These are phyloP conservation scores for Apamea monoglypha DNA, from an alignment of 2,888 invertebrate species.

Conservation along the genomic window DNA sequence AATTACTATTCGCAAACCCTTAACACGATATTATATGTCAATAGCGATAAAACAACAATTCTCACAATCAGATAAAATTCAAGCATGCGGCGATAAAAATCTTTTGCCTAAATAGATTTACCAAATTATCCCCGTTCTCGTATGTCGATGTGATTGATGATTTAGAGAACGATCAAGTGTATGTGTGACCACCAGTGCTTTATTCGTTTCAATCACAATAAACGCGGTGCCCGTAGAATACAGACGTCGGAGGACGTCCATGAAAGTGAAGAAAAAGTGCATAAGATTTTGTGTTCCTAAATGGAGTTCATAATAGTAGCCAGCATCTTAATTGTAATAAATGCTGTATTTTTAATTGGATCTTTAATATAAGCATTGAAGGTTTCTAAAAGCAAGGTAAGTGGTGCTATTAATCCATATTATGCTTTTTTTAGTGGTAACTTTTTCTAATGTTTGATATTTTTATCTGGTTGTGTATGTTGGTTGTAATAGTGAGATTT, in stretches of 20 bases:
- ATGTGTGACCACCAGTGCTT: constrained; percentile 16
- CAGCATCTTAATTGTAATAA: constrained; percentile 66
- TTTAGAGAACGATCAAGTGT: constrained; percentile 24
- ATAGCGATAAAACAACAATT: constrained; percentile 31
- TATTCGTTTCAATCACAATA: constrained; percentile 20
- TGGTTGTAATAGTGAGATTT: not conserved
- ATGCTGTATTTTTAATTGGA: constrained; percentile 71
- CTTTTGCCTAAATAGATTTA: not conserved
- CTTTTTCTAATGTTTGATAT: too few species aligned
- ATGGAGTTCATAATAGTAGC: constrained; percentile 69
- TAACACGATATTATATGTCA: not conserved
- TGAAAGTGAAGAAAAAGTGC: constrained; percentile 12
- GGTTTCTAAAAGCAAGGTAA: constrained; percentile 67
- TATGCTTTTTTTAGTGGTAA: not conserved
- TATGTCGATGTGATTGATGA: constrained; percentile 22
- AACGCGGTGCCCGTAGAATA: constrained; percentile 1
- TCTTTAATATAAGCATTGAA: constrained; percentile 71
- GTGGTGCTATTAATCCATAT: constrained; percentile 24
- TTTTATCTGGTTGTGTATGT: not conserved
- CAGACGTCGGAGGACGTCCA: constrained; percentile 9
- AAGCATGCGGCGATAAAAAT: constrained; percentile 22
- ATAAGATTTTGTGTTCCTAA: not conserved
- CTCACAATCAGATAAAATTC: constrained; percentile 24
- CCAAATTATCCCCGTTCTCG: not conserved
- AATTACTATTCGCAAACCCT: constrained; percentile 15